phyloP scores from a whole-genome alignment of 2,888 invertebrate genomes.

The Zygaena filipendulae region DNA sequence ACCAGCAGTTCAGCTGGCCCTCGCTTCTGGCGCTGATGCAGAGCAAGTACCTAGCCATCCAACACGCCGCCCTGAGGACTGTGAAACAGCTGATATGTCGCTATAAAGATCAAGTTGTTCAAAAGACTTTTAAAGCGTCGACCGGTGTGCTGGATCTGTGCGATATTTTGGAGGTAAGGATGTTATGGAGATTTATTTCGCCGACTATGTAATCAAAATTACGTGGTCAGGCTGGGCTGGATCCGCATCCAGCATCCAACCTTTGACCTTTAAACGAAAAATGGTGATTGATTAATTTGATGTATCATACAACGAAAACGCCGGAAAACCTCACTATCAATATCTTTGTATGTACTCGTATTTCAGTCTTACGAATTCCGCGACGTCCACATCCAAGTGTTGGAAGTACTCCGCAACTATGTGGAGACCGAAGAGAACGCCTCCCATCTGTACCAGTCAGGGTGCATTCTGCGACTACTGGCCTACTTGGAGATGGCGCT shows the following conservation, averaged over 20 bases:
- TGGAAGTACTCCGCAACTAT: conserved; percentile 46
- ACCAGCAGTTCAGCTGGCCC: conserved; percentile 57
- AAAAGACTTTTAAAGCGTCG: conserved; percentile 56
- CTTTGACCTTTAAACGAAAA: no score
- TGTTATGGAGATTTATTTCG: no score
- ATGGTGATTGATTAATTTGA: no score
- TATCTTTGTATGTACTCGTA: no score
- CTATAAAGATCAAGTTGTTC: conserved; percentile 51
- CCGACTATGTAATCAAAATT: background rate
- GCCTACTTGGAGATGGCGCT: conserved; percentile 56
- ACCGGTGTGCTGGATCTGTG: conserved; percentile 57
- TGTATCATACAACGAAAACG: no score
- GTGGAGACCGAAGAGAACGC: conserved; percentile 54
- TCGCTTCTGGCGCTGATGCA: conserved; percentile 52
- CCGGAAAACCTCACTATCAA: no score
- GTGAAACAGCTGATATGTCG: conserved; percentile 54
- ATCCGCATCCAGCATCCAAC: no score
- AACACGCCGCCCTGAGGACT: conserved; percentile 52
- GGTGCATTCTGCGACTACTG: conserved; percentile 46
- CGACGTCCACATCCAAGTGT: conserved; percentile 46
- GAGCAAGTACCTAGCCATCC: conserved; percentile 59
- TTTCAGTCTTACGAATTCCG: conserved; percentile 55
- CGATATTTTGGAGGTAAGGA: conserved; percentile 61
- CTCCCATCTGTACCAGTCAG: conserved; percentile 43
- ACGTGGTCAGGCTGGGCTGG: background rate